Evolutionary conservation across 2,888 invertebrate species (phyloP), one percentile per base, ranked within the genome.

Genomic region (Pollenia labialis): DNA sequence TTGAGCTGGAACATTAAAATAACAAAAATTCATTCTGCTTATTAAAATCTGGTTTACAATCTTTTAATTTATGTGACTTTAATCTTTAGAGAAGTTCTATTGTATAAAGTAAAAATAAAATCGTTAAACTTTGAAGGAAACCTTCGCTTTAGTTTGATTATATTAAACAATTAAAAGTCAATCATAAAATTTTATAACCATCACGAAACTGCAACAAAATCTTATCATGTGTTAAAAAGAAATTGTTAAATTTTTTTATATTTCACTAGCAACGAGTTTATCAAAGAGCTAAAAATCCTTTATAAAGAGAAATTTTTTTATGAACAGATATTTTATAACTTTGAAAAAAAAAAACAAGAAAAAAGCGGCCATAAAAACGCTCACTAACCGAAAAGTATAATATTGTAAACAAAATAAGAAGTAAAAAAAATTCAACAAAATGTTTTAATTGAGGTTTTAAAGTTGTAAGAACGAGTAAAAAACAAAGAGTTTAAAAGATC

Each of bases 371-470:
- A 56, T 74, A 77, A 81, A 85, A 80, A 18, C 14, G 42, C 52
- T 23, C 23, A 10, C 54, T 48, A 68, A 46, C 23, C 16, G 16
- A 10, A 6, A 50, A 40, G 0, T 23, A 50, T 54, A 76, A 62
- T 14, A 60, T 68, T 71, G 14, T 18, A 16, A 11, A 44, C n/a
- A 50, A 66, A 50, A 66, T n/a, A 50, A 66, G 32, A 66, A 50
- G 50, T 2, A 18, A 52, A 52, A 77, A 62, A 23, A 23, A 23
- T 69, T 11, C 42, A 74, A 86, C 72, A 87, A 81, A 84, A 68
- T 56, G 60, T 72, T 87, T 76, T 87, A 87, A 87, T 87, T 87
- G 76, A 56, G 72, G 40, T 44, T 40, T 44, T 71, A 71, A 74
- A 40, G 68, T 74, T 60, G 66, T 66, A 18, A 64, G 48, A 56